These are phyloP conservation scores for Myiopsitta monachus DNA, from an alignment of 2,113 vertebrate genomes.

Conservation along the genomic window DNA sequence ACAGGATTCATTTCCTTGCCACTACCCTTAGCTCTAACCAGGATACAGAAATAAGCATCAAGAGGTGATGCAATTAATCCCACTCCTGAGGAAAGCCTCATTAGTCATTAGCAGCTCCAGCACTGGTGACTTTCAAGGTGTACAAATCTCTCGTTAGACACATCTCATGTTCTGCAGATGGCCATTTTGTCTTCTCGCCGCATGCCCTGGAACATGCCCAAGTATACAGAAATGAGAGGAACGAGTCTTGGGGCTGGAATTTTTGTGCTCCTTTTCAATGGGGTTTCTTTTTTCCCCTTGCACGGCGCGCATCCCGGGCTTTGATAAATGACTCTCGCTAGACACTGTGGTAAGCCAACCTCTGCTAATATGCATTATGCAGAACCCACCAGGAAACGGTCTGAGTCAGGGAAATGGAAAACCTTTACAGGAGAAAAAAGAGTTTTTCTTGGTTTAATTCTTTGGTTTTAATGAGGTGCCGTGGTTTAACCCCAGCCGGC, in stretches of 20 bases:
- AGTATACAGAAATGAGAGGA: constrained; percentile 43
- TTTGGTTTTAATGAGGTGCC: neutral
- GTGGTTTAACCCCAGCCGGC: neutral
- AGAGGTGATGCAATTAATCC: constrained; percentile 30
- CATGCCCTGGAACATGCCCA: constrained; percentile 53
- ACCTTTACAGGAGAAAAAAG: constrained; percentile 46
- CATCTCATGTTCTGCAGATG: constrained; percentile 47
- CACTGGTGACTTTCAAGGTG: constrained; percentile 35
- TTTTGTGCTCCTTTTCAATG: constrained; percentile 49
- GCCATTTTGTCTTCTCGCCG: constrained; percentile 15
- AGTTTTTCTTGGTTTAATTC: neutral
- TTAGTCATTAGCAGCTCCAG: constrained; percentile 12
- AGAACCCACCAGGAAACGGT: constrained; percentile 60
- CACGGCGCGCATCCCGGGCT: constrained; percentile 35
- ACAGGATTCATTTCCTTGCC: neutral
- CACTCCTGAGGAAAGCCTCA: neutral
- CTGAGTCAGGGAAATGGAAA: constrained; percentile 46
- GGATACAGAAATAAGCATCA: neutral
- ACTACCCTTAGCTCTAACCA: neutral
- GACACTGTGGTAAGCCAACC: constrained; percentile 63
- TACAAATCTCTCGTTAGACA: constrained; percentile 9
- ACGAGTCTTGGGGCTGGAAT: constrained; percentile 44
- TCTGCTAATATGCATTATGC: constrained; percentile 67
- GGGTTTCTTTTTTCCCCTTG: constrained; percentile 16
- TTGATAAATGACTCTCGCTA: constrained; percentile 63